phyloP scores from a whole-genome alignment of 2,113 vertebrate species.

The Engraulis encrasicolus region DNA sequence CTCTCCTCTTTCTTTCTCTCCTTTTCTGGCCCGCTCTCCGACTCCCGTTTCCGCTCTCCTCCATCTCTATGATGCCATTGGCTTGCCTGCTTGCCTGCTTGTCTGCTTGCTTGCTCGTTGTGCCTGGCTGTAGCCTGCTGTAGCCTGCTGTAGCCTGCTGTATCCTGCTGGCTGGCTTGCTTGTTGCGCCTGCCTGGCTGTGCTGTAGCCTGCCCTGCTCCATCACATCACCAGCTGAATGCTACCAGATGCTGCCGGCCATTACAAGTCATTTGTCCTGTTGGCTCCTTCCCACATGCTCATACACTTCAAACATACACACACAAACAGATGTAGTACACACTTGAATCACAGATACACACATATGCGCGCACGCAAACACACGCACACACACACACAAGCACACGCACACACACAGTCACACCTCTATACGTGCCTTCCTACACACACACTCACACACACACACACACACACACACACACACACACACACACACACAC shows the following conservation, averaged over 20 bases:
- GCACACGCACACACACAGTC: too few species aligned
- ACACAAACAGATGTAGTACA: not conserved
- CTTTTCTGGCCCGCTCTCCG: not conserved
- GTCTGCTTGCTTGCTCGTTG: too few species aligned
- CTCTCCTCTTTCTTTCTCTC: not conserved
- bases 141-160: too few species aligned
- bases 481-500: not conserved
- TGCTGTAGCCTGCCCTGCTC: too few species aligned
- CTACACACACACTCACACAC: too few species aligned
- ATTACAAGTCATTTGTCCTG: not conserved
- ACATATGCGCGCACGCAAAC: not conserved
- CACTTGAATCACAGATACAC: too few species aligned
- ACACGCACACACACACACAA: not conserved
- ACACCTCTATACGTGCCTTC: too few species aligned
- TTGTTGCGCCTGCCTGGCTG: too few species aligned
- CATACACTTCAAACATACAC: not conserved
- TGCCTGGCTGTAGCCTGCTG: too few species aligned
- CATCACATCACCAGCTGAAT: not conserved
- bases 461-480: not conserved
- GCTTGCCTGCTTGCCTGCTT: not conserved
- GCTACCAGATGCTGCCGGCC: not conserved
- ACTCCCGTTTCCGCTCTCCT: not conserved
- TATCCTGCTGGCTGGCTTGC: too few species aligned
- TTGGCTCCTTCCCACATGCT: not conserved
- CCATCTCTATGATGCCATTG: not conserved